phyloP scores from a whole-genome alignment of 2,888 invertebrate species.

The Xestobium rufovillosum region DNA sequence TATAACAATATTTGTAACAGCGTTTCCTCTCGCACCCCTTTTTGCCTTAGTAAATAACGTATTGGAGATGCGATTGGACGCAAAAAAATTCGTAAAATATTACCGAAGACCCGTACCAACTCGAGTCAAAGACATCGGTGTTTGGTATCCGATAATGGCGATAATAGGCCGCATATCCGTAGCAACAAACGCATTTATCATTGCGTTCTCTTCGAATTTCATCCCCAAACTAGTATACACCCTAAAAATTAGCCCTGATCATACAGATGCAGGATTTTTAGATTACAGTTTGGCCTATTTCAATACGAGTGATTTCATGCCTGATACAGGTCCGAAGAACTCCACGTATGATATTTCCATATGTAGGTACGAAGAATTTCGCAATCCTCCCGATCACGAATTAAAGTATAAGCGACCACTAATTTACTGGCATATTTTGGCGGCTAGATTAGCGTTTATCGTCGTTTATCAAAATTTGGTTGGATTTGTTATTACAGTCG shows the following conservation, averaged over 20 bases:
- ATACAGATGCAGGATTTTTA: constrained; percentile 56
- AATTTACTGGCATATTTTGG: constrained; percentile 67
- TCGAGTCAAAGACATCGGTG: constrained; percentile 68
- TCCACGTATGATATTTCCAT: constrained; percentile 33
- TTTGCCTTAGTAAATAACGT: constrained; percentile 77
- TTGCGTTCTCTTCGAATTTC: constrained; percentile 79
- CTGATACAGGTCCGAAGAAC: constrained; percentile 34
- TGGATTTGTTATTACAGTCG: constrained; percentile 58
- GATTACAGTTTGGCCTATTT: constrained; percentile 62
- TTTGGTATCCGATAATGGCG: constrained; percentile 70
- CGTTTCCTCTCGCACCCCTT: constrained; percentile 77
- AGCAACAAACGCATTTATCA: constrained; percentile 66
- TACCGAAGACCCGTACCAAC: constrained; percentile 66
- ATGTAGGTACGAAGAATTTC: constrained; percentile 63
- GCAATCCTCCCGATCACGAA: constrained; percentile 49
- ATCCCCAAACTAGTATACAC: constrained; percentile 70
- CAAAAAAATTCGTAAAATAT: constrained; percentile 70
- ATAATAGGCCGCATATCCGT: constrained; percentile 68
- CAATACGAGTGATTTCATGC: constrained; percentile 53
- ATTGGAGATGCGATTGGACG: constrained; percentile 76
- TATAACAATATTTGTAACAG: constrained; percentile 76
- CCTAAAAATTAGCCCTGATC: constrained; percentile 44
- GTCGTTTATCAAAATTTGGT: constrained; percentile 76
- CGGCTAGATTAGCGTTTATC: constrained; percentile 66
- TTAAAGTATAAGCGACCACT: constrained; percentile 54